A percentile compares a stretch with the other conserved stretches of the same genome.
phyloP scores from a whole-genome alignment of 2,113 vertebrate species.

The Athene cunicularia region DNA sequence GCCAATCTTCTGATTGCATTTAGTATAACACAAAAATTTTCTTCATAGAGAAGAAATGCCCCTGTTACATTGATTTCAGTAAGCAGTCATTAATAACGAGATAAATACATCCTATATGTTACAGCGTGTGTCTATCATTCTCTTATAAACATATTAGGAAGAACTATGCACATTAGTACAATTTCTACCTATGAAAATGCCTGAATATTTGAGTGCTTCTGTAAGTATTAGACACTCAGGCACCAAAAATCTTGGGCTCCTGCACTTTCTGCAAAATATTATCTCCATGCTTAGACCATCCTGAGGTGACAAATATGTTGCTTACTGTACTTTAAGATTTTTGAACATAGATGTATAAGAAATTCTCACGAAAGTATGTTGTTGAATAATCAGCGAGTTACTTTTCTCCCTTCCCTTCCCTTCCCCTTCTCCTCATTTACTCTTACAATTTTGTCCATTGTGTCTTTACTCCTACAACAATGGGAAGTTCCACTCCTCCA shows the following conservation, averaged over 20 bases:
- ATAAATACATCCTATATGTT: neutral
- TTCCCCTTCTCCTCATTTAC: too few species aligned
- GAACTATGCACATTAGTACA: neutral
- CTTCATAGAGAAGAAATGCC: neutral
- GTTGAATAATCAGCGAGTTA: neutral
- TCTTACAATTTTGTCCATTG: neutral
- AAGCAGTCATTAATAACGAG: neutral
- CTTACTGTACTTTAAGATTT: neutral
- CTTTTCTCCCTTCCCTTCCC: neutral
- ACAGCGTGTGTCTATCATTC: neutral
- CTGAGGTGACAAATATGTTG: neutral
- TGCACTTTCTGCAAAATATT: neutral
- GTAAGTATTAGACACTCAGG: neutral
- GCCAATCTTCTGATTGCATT: neutral
- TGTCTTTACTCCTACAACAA: neutral
- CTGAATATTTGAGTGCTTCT: neutral
- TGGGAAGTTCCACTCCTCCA: neutral
- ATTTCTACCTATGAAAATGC: neutral
- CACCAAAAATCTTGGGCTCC: neutral
- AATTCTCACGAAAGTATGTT: neutral
- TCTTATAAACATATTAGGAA: neutral
- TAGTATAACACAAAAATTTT: neutral
- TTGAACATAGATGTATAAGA: fast-evolving
- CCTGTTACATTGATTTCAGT: neutral
- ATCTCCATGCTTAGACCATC: neutral